Conservation (phyloP, 2,113 vertebrate genomes). For the Saccopteryx leptura region DNA sequence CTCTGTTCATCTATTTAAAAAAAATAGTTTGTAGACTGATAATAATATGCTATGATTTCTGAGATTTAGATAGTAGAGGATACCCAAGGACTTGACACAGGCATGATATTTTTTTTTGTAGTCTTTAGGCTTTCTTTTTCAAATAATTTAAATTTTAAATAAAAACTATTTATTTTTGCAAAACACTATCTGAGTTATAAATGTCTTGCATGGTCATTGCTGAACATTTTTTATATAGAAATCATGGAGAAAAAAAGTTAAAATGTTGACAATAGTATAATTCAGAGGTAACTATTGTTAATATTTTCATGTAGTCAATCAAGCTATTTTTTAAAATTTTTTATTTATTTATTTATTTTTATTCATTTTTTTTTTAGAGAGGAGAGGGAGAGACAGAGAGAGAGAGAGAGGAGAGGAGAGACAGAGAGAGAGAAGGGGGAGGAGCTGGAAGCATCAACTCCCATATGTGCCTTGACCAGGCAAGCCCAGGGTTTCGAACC, state of each 20-base stretch:
- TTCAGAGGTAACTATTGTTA: not conserved
- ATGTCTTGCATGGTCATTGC: not conserved
- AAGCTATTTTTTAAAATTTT: constrained; percentile 30
- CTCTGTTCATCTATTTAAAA: not conserved
- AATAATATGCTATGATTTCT: not conserved
- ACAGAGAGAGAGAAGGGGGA: too few relatives aligned
- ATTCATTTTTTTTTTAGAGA: too few relatives aligned
- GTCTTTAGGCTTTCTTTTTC: not conserved
- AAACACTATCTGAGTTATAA: not conserved
- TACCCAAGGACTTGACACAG: not conserved
- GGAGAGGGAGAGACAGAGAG: too few relatives aligned
- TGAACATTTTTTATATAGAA: not conserved
- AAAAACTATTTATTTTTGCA: not conserved
- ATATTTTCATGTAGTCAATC: not conserved
- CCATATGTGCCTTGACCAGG: too few relatives aligned
- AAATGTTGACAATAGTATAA: not conserved
- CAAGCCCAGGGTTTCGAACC: too few relatives aligned
- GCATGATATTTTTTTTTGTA: not conserved
- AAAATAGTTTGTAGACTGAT: not conserved
- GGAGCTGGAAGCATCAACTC: too few relatives aligned
- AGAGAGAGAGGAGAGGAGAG: too few relatives aligned
- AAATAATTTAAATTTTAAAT: constrained; percentile 31
- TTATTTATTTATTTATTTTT: too few relatives aligned
- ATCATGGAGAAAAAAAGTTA: not conserved
- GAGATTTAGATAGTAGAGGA: not conserved